These are phyloP conservation scores for Gouania willdenowi DNA, from an alignment of 2,797 vertebrate genomes.

Conservation along the genomic window DNA sequence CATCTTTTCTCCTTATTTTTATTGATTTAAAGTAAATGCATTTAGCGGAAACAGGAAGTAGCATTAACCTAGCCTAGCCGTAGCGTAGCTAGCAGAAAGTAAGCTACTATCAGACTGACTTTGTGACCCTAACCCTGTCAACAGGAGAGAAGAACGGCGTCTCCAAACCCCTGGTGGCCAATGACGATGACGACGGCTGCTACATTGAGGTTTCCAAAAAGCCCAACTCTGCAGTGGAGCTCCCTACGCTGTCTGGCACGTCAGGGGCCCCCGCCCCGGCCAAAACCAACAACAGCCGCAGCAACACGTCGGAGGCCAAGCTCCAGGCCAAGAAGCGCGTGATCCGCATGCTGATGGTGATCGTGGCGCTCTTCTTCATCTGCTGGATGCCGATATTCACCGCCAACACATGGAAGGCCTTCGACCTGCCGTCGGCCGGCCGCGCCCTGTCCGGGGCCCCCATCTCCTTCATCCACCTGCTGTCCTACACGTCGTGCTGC, in stretches of 20 bases:
- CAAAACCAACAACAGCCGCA: conserved; percentile 66
- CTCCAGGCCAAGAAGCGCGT: conserved; percentile 88
- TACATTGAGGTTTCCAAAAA: conserved; percentile 84
- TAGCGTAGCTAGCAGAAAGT: too few species aligned
- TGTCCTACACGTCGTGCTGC: conserved; percentile 86
- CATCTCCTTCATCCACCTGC: conserved; percentile 94
- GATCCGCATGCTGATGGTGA: conserved; percentile 92
- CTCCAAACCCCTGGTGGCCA: neutral
- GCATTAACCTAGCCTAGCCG: too few species aligned
- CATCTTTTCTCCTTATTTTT: too few species aligned
- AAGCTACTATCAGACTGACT: too few species aligned
- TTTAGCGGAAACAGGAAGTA: too few species aligned
- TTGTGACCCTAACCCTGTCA: too few species aligned
- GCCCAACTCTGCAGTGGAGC: conserved; percentile 70
- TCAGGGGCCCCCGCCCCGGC: neutral
- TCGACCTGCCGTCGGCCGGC: conserved; percentile 71
- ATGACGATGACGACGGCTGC: conserved; percentile 84
- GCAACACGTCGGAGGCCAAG: conserved; percentile 83
- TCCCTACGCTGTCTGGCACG: conserved; percentile 71
- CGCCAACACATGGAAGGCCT: conserved; percentile 92
- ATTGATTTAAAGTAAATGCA: too few species aligned
- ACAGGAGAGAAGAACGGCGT: conserved; percentile 67
- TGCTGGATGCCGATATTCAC: conserved; percentile 92
- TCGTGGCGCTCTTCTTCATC: conserved; percentile 89
- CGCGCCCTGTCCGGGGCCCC: conserved; percentile 81